Conservation (phyloP, 2,797 vertebrate genomes). For the Astyanax mexicanus region DNA sequence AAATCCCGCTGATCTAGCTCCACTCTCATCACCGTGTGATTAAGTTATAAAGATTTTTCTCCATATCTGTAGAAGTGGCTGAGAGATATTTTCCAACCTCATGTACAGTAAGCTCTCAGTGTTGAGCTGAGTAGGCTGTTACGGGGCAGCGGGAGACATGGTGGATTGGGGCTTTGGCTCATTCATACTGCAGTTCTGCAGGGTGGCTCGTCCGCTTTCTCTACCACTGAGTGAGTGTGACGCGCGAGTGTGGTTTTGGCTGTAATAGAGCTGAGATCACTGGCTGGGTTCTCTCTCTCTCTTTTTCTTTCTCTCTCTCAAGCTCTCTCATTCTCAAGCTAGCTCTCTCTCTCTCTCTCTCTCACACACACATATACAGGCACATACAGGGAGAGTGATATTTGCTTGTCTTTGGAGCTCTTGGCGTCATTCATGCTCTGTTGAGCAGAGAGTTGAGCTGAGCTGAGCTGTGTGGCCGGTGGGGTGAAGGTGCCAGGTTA, state of each 20-base stretch:
- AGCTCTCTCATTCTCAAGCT: neutral
- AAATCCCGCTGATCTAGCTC: conserved; percentile 26
- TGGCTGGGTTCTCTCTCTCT: conserved; percentile 28
- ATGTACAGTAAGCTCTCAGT: conserved; percentile 20
- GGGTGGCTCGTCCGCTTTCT: neutral
- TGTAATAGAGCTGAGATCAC: conserved; percentile 28
- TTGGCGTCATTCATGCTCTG: conserved; percentile 34
- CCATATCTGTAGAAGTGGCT: conserved; percentile 12
- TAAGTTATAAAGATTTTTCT: conserved; percentile 31
- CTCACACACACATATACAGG: conserved; percentile 13
- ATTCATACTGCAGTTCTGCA: conserved; percentile 20
- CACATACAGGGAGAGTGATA: conserved; percentile 22
- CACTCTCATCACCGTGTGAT: conserved; percentile 34
- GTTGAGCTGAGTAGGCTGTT: conserved; percentile 25
- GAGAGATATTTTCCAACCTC: conserved; percentile 46
- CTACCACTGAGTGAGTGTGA: conserved; percentile 33
- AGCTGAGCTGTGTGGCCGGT: conserved; percentile 6
- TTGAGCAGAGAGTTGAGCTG: conserved; percentile 25
- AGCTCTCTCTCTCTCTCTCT: neutral
- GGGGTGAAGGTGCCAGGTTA: conserved; percentile 23
- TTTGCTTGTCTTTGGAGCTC: conserved; percentile 35
- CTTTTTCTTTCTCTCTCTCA: neutral
- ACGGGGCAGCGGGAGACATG: conserved; percentile 21
- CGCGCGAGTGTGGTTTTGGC: conserved; percentile 49
- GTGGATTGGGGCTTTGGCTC: conserved; percentile 26